A percentile compares a stretch with the other conserved stretches of the same genome.
phyloP scores from a whole-genome alignment of 2,113 vertebrate species.

The Lamprotornis superbus region DNA sequence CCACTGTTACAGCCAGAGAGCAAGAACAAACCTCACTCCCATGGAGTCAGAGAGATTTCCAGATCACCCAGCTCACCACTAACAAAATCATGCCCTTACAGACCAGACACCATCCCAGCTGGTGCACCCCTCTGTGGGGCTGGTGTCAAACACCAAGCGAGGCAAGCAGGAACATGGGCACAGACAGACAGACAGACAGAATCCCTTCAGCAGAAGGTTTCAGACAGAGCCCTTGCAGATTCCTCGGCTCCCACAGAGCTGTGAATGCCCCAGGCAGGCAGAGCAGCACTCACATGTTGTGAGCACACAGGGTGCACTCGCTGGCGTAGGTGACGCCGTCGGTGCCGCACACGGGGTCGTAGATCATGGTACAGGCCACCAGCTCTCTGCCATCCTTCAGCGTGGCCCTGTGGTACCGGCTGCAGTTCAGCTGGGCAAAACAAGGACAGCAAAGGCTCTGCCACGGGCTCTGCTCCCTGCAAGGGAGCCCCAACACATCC shows the following conservation, averaged over 20 bases:
- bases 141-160: neutral
- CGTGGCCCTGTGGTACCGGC: rapidly evolving
- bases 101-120: rapidly evolving
- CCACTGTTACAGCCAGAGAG: rapidly evolving
- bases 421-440: constrained; percentile 39
- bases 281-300: neutral
- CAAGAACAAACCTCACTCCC: neutral
- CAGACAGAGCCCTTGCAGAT: neutral
- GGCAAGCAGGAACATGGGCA: rapidly evolving
- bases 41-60: rapidly evolving
- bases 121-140: neutral
- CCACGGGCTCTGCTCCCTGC: neutral
- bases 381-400: neutral
- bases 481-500: neutral
- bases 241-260: neutral
- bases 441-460: neutral
- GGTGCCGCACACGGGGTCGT: neutral
- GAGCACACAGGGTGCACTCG: constrained; percentile 15
- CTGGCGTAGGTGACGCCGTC: constrained; percentile 37
- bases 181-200: neutral
- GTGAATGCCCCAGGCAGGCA: neutral
- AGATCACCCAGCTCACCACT: neutral
- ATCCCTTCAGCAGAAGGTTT: neutral
- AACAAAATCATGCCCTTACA: neutral
- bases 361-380: constrained; percentile 26